phyloP scores from a whole-genome alignment of 2,113 vertebrate species.

The Cyanocitta stelleri region DNA sequence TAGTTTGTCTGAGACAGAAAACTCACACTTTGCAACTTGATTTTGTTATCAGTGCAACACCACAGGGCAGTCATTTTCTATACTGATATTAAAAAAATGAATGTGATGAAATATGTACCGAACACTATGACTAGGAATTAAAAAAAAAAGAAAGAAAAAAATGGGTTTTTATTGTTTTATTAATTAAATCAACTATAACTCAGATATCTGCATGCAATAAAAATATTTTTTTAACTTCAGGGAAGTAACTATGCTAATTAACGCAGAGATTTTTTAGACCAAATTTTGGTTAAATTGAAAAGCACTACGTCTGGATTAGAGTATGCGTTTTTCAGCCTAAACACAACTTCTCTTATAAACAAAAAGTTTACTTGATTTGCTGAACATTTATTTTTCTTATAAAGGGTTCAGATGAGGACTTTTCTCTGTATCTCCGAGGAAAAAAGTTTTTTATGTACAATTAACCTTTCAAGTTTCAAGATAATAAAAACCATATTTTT shows the following conservation, averaged over 20 bases:
- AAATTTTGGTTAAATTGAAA: neutral
- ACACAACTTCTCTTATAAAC: neutral
- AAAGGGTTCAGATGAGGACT: neutral
- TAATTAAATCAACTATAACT: neutral
- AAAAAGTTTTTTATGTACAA: neutral
- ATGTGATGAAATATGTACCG: neutral
- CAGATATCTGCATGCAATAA: neutral
- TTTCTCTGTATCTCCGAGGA: neutral
- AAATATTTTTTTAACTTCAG: neutral
- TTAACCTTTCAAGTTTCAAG: neutral
- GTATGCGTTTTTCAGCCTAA: neutral
- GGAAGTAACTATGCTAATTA: neutral
- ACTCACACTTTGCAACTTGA: neutral
- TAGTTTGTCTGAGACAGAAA: neutral
- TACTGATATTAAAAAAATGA: neutral
- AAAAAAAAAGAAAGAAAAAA: neutral
- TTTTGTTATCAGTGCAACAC: neutral
- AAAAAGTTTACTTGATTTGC: neutral
- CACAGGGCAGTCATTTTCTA: neutral
- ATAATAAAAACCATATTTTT: neutral
- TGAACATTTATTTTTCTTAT: neutral
- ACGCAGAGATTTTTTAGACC: neutral
- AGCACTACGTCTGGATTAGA: neutral
- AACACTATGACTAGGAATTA: neutral
- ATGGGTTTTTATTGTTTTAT: neutral